Percentiles rank a stretch among this genome's conserved stretches.
These are phyloP conservation scores for Hypanus sabinus DNA, from an alignment of 2,113 vertebrate genomes.

Conservation along the genomic window DNA sequence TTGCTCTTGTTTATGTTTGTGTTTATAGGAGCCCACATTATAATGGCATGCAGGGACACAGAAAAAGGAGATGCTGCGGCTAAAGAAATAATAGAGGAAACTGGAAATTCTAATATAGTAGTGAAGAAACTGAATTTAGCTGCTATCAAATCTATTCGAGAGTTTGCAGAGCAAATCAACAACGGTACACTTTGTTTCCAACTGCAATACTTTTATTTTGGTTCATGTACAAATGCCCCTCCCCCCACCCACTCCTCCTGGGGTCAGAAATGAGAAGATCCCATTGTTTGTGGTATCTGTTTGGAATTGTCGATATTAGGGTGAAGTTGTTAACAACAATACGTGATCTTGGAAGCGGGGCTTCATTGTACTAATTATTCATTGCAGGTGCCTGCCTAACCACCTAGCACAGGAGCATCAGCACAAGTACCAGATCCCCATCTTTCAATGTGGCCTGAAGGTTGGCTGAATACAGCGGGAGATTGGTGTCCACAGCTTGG, in stretches of 20 bases:
- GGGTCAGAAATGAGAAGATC: not conserved
- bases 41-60: conserved; percentile 64
- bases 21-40: conserved; percentile 56
- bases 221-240: not conserved
- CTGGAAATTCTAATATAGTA: conserved; percentile 57
- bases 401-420: not conserved
- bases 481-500: not conserved
- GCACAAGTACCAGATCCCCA: too few relatives aligned
- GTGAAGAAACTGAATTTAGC: conserved; percentile 61
- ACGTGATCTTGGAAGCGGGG: too few relatives aligned
- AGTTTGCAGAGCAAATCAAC: conserved; percentile 57
- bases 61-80: conserved; percentile 57
- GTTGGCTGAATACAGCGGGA: not conserved
- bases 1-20: not conserved
- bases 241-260: too few relatives aligned
- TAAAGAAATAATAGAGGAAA: conserved; percentile 55
- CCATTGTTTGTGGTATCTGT: not conserved
- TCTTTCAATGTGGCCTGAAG: too few relatives aligned
- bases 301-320: not conserved
- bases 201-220: not conserved
- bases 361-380: not conserved
- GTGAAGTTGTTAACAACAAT: too few relatives aligned
- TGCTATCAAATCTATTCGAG: conserved; percentile 58
- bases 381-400: not conserved
- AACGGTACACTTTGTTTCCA: conserved; percentile 47